Evolutionary conservation across 2,888 invertebrate species (phyloP).

Genomic region (Caenorhabditis macrosperma): DNA sequence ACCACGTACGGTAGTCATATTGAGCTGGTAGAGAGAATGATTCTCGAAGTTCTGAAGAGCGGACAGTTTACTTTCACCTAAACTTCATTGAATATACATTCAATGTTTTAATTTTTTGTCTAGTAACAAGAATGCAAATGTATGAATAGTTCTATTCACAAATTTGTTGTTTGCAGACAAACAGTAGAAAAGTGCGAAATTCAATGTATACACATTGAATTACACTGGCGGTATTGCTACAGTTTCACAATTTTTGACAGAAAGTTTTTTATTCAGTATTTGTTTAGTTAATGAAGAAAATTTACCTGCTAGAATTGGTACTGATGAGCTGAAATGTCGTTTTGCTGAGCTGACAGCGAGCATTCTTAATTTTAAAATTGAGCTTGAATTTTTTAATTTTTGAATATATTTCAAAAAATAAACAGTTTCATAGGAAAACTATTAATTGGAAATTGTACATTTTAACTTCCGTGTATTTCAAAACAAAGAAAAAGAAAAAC

Average conservation of each 20-base stretch:
- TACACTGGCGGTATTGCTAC: too few species aligned
- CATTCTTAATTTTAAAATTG: not conserved
- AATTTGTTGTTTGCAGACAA: not conserved
- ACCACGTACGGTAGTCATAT: slow-evolving; percentile 70
- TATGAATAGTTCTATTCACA: too few species aligned
- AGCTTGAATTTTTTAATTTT: not conserved
- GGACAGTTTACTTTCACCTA: too few species aligned
- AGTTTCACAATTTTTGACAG: not conserved
- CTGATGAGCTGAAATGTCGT: not conserved
- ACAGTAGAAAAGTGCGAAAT: not conserved
- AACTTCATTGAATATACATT: too few species aligned
- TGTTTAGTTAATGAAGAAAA: too few species aligned
- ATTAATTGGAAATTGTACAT: too few species aligned
- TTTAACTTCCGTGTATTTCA: too few species aligned
- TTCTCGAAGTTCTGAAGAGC: slow-evolving; percentile 54
- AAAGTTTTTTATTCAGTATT: not conserved
- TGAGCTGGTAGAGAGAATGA: slow-evolving; percentile 60
- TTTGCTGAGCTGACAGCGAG: slow-evolving; percentile 14
- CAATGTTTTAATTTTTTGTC: too few species aligned
- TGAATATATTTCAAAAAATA: too few species aligned
- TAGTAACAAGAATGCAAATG: too few species aligned
- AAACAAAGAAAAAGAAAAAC: too few species aligned
- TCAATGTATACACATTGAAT: not conserved
- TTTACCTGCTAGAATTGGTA: not conserved
- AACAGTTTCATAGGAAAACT: too few species aligned